A percentile compares a stretch with the other conserved stretches of the same genome.
These are phyloP conservation scores for Drusus annulatus DNA, from an alignment of 1,140 invertebrate genomes.

Conservation along the genomic window DNA sequence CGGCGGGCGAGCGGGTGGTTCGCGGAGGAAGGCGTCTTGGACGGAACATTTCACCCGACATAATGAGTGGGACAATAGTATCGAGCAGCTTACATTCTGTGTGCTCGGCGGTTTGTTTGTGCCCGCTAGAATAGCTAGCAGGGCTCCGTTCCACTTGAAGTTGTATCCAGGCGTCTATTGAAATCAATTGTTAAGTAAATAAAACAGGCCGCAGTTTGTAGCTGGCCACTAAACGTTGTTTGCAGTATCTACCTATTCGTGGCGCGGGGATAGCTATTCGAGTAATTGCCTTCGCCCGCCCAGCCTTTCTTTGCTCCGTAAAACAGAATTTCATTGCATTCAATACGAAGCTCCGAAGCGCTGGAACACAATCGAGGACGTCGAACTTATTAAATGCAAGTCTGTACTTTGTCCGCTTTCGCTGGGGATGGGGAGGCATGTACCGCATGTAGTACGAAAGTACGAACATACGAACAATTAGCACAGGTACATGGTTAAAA, in stretches of 20 bases:
- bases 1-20: too few species aligned
- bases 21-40: too few species aligned
- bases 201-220: neutral
- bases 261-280: neutral
- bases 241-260: neutral
- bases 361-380: neutral
- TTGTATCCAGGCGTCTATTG: neutral
- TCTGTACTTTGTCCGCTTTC: too few species aligned
- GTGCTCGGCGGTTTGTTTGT: too few species aligned
- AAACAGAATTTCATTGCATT: neutral
- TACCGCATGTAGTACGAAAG: neutral
- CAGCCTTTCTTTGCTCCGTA: conserved; percentile 3
- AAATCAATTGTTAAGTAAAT: conserved; percentile 1
- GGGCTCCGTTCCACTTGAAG: too few species aligned
- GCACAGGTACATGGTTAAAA: conserved; percentile 22
- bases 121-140: too few species aligned
- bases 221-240: neutral
- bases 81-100: neutral
- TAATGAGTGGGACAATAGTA: neutral
- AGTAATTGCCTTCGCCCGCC: conserved; percentile 1
- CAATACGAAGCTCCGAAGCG: neutral
- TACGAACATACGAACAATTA: conserved; percentile 11
- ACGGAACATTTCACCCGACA: too few species aligned
- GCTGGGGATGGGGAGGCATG: neutral
- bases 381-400: conserved; percentile 7